phyloP scores from a whole-genome alignment of 2,797 vertebrate genomes.

The Ambastaia sidthimunki region DNA sequence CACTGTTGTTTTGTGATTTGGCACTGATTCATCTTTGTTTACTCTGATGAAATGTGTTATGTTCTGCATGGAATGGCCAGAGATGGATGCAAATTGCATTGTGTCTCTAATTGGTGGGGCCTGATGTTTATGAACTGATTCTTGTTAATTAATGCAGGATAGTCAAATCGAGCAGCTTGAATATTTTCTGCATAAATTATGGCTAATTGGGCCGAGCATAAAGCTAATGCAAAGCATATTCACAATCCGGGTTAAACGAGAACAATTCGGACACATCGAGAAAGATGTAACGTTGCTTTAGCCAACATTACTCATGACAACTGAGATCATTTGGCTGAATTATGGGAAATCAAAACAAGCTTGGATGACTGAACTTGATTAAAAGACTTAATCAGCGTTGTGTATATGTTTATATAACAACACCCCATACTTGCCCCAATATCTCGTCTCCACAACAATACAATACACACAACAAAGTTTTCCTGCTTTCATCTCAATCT shows the following conservation, averaged over 20 bases:
- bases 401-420: background rate
- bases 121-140: slow-evolving; percentile 76
- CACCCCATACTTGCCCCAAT: no score
- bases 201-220: slow-evolving; percentile 66
- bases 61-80: slow-evolving; percentile 71
- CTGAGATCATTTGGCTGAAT: slow-evolving; percentile 1
- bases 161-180: slow-evolving; percentile 72
- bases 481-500: background rate
- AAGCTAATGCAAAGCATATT: slow-evolving; percentile 34
- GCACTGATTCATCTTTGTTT: slow-evolving; percentile 65
- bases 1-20: slow-evolving; percentile 67
- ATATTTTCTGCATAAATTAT: slow-evolving; percentile 74
- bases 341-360: background rate
- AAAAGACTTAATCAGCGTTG: background rate
- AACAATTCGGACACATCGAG: background rate
- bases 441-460: no score
- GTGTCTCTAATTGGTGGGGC: slow-evolving; percentile 70
- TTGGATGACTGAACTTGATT: slow-evolving; percentile 6
- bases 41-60: slow-evolving; percentile 65
- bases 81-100: slow-evolving; percentile 77
- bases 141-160: slow-evolving; percentile 76
- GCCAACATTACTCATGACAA: background rate
- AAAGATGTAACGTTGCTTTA: slow-evolving; percentile 3
- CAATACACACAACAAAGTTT: background rate
- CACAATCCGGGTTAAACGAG: slow-evolving; percentile 30